Conservation (phyloP, 2,797 vertebrate genomes). For the Acomys russatus region DNA sequence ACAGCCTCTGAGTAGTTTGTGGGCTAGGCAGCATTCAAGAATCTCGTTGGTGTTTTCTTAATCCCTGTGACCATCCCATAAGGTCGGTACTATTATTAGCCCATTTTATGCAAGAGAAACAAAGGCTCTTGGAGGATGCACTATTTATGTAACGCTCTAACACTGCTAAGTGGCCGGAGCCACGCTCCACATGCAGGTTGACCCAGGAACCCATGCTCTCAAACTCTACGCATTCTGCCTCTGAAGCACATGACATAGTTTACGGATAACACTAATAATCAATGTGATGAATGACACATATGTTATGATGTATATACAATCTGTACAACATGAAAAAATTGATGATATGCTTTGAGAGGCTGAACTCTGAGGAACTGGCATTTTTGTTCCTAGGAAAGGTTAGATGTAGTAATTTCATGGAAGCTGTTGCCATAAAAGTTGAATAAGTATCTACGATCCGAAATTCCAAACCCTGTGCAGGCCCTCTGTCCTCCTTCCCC, state of each 20-base stretch:
- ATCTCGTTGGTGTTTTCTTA: background rate
- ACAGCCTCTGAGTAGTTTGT: background rate
- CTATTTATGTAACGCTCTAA: background rate
- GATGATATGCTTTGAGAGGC: background rate
- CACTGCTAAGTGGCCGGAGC: background rate
- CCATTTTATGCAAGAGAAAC: background rate
- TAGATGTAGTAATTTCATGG: slow-evolving; percentile 1
- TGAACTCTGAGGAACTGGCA: background rate
- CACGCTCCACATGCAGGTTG: background rate
- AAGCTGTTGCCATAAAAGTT: background rate
- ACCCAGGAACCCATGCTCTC: background rate
- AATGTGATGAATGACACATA: background rate
- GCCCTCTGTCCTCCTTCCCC: too few relatives aligned
- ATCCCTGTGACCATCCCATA: background rate
- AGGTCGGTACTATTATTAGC: background rate
- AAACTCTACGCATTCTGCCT: background rate
- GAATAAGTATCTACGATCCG: background rate
- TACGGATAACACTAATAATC: background rate
- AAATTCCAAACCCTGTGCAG: background rate
- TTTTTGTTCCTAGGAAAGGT: background rate
- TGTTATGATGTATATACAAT: background rate
- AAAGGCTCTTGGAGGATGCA: background rate
- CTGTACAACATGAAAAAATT: slow-evolving; percentile 1
- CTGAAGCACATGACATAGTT: background rate
- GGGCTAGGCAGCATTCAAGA: background rate